Evolutionary conservation across 1,140 invertebrate genomes (phyloP).

Genomic region (Procambarus clarkii): DNA sequence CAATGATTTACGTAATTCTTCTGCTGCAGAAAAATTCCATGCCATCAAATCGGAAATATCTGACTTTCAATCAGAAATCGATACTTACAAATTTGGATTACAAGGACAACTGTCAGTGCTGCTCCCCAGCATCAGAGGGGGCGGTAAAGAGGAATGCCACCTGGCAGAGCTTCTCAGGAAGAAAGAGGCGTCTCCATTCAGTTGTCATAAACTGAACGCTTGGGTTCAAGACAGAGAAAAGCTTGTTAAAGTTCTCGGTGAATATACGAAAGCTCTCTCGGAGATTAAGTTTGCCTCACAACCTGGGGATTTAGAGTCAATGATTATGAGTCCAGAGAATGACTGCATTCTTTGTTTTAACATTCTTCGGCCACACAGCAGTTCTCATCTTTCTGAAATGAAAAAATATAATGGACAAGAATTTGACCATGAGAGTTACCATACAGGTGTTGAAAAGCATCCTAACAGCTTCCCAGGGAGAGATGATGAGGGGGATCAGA

Average conservation of each 20-base stretch:
- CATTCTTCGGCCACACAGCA: constrained; percentile 13
- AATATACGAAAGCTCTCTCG: not conserved
- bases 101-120: not conserved
- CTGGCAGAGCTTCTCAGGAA: constrained; percentile 9
- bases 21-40: not conserved
- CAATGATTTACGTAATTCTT: constrained; percentile 14
- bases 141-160: not conserved
- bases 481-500: not conserved
- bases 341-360: constrained; percentile 7
- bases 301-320: constrained; percentile 19
- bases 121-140: constrained; percentile 23
- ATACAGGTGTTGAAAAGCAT: not conserved
- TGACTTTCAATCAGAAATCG: not conserved
- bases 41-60: not conserved
- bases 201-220: not conserved
- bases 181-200: constrained; percentile 6
- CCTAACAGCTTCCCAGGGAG: not conserved
- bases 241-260: constrained; percentile 4
- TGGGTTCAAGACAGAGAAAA: not conserved
- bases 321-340: not conserved
- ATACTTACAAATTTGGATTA: not conserved
- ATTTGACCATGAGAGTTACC: not conserved
- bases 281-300: not conserved
- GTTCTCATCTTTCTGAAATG: constrained; percentile 8
- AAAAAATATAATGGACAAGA: not conserved